A percentile compares a stretch with the other conserved stretches of the same genome.
Evolutionary conservation across 2,797 vertebrate species (phyloP).

Genomic region (Karalla daura): DNA sequence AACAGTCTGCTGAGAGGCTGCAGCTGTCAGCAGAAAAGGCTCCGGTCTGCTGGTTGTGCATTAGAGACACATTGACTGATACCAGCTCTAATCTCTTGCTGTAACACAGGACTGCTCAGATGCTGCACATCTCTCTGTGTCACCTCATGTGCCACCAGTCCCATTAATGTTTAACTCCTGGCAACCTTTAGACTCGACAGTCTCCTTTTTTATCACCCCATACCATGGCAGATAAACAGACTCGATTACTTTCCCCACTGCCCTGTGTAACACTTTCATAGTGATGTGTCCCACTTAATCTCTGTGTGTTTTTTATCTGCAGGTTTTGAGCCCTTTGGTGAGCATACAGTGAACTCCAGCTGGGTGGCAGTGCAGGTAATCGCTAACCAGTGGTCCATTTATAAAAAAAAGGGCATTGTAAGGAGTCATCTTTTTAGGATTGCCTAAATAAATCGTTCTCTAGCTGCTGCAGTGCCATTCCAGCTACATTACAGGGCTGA

Average conservation of each 20-base stretch:
- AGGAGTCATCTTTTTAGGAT: neutral
- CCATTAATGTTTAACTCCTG: conserved; percentile 67
- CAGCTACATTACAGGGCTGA: too few species aligned
- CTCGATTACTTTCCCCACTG: neutral
- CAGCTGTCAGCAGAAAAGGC: neutral
- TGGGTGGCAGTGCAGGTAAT: conserved; percentile 97
- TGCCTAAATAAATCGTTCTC: neutral
- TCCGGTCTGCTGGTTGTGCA: neutral
- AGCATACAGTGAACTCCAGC: conserved; percentile 92
- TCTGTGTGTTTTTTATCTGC: conserved; percentile 43
- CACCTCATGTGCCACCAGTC: neutral
- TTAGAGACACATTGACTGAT: neutral
- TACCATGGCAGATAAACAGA: conserved; percentile 17
- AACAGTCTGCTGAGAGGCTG: neutral
- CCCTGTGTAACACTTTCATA: neutral
- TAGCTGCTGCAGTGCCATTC: too few species aligned
- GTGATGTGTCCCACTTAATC: neutral
- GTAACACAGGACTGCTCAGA: neutral
- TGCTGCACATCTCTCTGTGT: neutral
- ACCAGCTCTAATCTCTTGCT: neutral
- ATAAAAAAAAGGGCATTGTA: conserved; percentile 7
- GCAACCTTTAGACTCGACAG: conserved; percentile 64
- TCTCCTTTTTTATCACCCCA: neutral
- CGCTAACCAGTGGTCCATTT: neutral
- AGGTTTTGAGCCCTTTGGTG: conserved; percentile 96